Conservation (phyloP, 2,888 invertebrate genomes). For the Alloscopus bannaensis region DNA sequence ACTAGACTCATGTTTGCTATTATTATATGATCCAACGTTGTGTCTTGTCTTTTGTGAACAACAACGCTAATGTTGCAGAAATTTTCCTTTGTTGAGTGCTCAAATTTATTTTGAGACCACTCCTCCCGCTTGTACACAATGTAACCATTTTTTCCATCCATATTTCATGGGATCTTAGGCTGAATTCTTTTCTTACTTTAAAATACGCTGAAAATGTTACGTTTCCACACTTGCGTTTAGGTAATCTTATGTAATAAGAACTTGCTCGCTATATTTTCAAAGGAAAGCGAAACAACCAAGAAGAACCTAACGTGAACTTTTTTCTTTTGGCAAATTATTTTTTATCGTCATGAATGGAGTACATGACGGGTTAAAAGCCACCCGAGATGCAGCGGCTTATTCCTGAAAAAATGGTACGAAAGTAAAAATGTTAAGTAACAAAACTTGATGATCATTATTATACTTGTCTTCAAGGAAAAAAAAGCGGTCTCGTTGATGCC, state of each 20-base stretch:
- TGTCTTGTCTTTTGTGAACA: too few relatives aligned
- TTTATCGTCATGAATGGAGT: constrained; percentile 28
- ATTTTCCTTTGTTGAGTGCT: too few relatives aligned
- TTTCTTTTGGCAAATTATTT: constrained; percentile 13
- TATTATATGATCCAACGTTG: too few relatives aligned
- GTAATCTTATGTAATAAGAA: too few relatives aligned
- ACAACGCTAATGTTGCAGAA: too few relatives aligned
- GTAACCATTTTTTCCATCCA: constrained; percentile 13
- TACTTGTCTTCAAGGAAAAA: constrained; percentile 10
- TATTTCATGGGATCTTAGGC: constrained; percentile 36
- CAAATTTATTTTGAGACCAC: constrained; percentile 7
- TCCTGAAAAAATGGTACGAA: constrained; percentile 18
- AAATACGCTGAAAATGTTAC: too few relatives aligned
- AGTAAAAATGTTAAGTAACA: constrained; percentile 35
- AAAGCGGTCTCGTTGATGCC: too few relatives aligned
- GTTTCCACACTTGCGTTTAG: too few relatives aligned
- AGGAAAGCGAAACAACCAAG: constrained; percentile 6
- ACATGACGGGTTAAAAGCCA: constrained; percentile 53
- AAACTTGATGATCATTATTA: constrained; percentile 19
- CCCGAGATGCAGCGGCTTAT: constrained; percentile 15
- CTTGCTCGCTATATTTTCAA: too few relatives aligned
- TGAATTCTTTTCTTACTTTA: too few relatives aligned
- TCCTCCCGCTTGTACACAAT: background rate
- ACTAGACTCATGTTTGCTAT: too few relatives aligned
- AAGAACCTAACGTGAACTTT: constrained; percentile 23